Evolutionary conservation across 2,113 vertebrate species (phyloP).

Genomic region (Colius striatus): DNA sequence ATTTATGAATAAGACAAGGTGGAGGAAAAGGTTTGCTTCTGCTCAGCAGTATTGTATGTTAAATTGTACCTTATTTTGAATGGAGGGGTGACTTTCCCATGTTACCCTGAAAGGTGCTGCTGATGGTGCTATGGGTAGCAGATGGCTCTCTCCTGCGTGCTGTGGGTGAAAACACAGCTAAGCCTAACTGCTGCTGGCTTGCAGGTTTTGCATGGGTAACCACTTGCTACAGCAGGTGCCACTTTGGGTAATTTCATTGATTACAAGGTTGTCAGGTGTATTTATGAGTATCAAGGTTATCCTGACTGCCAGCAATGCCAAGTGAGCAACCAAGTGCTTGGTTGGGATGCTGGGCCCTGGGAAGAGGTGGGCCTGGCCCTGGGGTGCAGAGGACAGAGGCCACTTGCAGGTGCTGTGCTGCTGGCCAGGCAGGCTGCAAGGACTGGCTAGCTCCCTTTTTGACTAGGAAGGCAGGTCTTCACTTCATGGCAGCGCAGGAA

Average conservation of each 20-base stretch:
- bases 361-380: not conserved
- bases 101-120: not conserved
- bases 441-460: not conserved
- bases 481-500: not conserved
- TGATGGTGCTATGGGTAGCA: not conserved
- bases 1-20: not conserved
- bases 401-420: fast-evolving
- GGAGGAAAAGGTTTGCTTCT: not conserved
- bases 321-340: not conserved
- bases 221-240: not conserved
- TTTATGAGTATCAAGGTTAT: not conserved
- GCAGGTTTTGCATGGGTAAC: not conserved
- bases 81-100: not conserved
- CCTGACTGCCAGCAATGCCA: not conserved
- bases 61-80: not conserved
- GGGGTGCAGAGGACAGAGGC: fast-evolving
- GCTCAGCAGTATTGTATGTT: not conserved
- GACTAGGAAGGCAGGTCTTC: not conserved
- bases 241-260: not conserved
- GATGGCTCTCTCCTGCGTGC: not conserved
- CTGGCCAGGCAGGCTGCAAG: not conserved
- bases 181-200: not conserved
- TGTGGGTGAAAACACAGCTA: not conserved
- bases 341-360: not conserved
- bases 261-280: not conserved